Conservation (phyloP, 2,113 vertebrate genomes). For the Amblyornis subalaris region DNA sequence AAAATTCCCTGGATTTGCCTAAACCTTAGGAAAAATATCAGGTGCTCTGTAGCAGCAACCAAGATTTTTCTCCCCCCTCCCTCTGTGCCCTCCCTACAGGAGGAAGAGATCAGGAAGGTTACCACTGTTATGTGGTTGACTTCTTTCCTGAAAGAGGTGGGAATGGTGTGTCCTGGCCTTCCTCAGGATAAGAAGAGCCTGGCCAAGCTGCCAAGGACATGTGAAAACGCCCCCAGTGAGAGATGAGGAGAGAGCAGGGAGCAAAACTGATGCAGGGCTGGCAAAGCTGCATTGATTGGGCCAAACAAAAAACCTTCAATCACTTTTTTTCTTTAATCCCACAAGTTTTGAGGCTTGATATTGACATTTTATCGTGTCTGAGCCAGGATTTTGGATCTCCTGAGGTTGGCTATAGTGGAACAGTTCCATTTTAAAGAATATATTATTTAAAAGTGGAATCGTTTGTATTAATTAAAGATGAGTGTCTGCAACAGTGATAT, state of each 20-base stretch:
- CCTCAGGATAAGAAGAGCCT: neutral
- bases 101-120: neutral
- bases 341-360: neutral
- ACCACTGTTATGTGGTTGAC: fast-evolving
- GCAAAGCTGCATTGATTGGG: neutral
- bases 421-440: constrained; percentile 9
- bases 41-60: fast-evolving
- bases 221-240: fast-evolving
- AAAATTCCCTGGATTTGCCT: neutral
- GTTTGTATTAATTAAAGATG: constrained; percentile 46
- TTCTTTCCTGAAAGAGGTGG: neutral
- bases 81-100: neutral
- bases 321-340: neutral
- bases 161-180: neutral
- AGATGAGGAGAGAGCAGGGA: neutral
- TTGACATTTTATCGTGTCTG: neutral
- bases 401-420: neutral
- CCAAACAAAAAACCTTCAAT: neutral
- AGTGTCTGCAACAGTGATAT: neutral
- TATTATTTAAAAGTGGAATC: constrained; percentile 38
- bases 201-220: fast-evolving
- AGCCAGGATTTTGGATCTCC: neutral
- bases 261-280: neutral
- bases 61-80: fast-evolving
- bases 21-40: neutral